Evolutionary conservation across 2,888 invertebrate genomes (phyloP), one percentile per base, ranked within the genome.

Genomic region (Allygus modestus): DNA sequence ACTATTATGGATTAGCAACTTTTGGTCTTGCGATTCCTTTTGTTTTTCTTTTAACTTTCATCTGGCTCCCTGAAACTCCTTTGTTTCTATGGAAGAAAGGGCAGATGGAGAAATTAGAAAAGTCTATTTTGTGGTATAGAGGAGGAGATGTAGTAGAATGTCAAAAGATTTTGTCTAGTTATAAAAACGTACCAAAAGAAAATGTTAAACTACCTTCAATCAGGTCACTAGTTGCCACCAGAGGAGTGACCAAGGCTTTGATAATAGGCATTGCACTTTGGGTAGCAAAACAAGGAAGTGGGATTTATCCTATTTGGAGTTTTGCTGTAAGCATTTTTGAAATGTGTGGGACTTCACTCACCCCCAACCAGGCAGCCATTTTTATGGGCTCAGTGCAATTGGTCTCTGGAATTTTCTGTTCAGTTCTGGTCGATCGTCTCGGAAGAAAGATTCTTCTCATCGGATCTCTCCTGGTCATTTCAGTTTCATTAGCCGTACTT

Each of bases 31-130:
- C 92, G 0, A 86, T 93, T 12, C 92, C 93, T 0, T 88, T 92
- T 0, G 9, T 92, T 0, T 92, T 92, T 69, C 84, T 92, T 0
- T 79, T 92, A 0, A 86, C 91, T 5, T 92, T 93, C 86, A 88
- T 91, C n/a, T 89, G 90, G 89, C 86, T 94, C 90, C 94, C 94
- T 0, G 94, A 94, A 87, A 93, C 94, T 0, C 94, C 94, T 0
- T 91, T 92, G 0, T 92, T 90, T 84, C 89, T 92, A 9, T 89
- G 92, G 61, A 91, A 91, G 87, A 89, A 87, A 43, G 91, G 91
- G 9, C 89, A 90, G 15, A 79, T 88, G 69, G 90, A 91, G 81
- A 93, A 93, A 86, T 92, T 92, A 0, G 87, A 90, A 41, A 87
- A 88, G 15, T 88, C 91, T 17, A 84, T 89, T 31, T 73, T 85